Percentiles rank a stretch among this genome's conserved stretches.
These are phyloP conservation scores for Cecropterus lyciades DNA, from an alignment of 1,140 invertebrate genomes.

Conservation along the genomic window DNA sequence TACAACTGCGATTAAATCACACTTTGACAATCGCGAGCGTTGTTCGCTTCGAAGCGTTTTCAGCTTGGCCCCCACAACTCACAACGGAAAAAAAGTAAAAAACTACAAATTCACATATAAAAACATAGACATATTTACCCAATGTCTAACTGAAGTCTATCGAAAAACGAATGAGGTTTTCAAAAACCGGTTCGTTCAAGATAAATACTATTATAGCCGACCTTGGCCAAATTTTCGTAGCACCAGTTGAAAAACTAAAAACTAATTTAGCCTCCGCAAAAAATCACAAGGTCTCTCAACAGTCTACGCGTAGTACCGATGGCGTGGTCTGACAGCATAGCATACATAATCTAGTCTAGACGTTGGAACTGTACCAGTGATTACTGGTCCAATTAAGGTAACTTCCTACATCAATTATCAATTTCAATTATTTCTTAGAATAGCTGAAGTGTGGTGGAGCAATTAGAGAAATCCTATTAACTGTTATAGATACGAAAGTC, in stretches of 20 bases:
- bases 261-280: slow-evolving; percentile 14
- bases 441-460: not conserved
- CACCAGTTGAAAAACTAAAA: slow-evolving; percentile 19
- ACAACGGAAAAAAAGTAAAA: no score
- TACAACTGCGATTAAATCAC: no score
- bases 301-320: slow-evolving; percentile 10
- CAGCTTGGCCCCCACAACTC: no score
- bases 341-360: slow-evolving; percentile 9
- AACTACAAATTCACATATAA: no score
- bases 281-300: slow-evolving; percentile 25
- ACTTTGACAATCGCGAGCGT: no score
- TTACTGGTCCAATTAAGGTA: not conserved
- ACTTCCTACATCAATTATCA: not conserved
- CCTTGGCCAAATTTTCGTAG: slow-evolving; percentile 30
- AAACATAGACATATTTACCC: no score
- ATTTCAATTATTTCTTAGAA: not conserved
- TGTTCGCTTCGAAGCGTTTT: no score
- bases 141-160: not conserved
- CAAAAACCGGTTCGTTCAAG: slow-evolving; percentile 13
- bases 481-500: no score
- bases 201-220: slow-evolving; percentile 15
- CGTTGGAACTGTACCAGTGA: not conserved
- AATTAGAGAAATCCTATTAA: not conserved
- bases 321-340: not conserved
- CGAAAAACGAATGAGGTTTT: not conserved